Evolutionary conservation across 2,888 invertebrate genomes (phyloP).

Genomic region (Zelleria hepariella): DNA sequence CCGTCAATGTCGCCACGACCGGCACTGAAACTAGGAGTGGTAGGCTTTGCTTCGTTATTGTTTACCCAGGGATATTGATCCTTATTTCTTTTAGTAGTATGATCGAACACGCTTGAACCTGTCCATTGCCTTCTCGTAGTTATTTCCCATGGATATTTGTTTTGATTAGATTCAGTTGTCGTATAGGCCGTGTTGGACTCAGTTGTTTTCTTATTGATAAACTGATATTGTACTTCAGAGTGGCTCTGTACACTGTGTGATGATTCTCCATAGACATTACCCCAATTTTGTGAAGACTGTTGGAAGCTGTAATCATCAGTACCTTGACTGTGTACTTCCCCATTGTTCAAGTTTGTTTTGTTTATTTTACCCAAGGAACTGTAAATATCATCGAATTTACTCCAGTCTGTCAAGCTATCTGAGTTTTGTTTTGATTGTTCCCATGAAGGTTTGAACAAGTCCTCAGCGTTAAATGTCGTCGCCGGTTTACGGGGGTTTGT

Average conservation of each 20-base stretch:
- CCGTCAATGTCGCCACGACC: neutral
- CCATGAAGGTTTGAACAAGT: neutral
- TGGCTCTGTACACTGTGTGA: neutral
- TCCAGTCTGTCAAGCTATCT: neutral
- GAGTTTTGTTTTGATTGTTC: neutral
- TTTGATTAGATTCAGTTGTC: neutral
- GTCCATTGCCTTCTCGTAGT: neutral
- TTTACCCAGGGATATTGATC: neutral
- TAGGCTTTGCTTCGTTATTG: neutral
- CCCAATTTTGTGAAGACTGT: neutral
- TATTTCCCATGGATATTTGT: neutral
- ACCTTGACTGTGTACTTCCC: neutral
- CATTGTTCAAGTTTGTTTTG: neutral
- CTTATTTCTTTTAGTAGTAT: too few relatives aligned
- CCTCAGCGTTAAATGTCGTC: neutral
- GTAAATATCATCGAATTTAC: neutral
- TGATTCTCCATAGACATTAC: neutral
- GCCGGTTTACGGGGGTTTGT: neutral
- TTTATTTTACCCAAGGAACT: neutral
- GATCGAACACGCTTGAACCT: too few relatives aligned
- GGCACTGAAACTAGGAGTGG: neutral
- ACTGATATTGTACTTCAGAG: neutral
- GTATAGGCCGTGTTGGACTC: neutral
- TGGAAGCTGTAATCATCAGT: neutral
- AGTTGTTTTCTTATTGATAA: neutral